Evolutionary conservation across 2,888 invertebrate genomes (phyloP).

Genomic region (Ctenicera cuprea): DNA sequence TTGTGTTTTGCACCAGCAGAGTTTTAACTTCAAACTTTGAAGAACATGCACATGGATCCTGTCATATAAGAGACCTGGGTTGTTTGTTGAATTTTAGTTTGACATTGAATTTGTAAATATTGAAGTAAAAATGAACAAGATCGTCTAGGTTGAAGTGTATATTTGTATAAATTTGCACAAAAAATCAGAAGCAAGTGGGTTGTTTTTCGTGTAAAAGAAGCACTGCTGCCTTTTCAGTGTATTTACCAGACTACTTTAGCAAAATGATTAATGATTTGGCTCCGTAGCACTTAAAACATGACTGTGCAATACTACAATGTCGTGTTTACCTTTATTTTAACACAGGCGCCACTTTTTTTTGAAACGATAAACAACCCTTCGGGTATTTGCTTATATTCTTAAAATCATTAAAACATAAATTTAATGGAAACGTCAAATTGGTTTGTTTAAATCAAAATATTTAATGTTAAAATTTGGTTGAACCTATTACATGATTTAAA

Average conservation of each 20-base stretch:
- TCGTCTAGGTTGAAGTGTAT: background rate
- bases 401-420: too few species aligned
- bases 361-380: background rate
- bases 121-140: background rate
- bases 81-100: slow-evolving; percentile 27
- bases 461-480: too few species aligned
- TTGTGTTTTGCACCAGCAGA: slow-evolving; percentile 38
- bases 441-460: too few species aligned
- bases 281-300: background rate
- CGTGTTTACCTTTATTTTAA: background rate
- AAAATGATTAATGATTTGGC: background rate
- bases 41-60: slow-evolving; percentile 29
- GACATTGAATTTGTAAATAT: background rate
- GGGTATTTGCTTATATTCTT: too few species aligned
- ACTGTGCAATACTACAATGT: background rate
- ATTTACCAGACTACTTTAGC: background rate
- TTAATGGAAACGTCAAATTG: too few species aligned
- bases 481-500: too few species aligned
- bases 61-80: slow-evolving; percentile 12
- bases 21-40: background rate
- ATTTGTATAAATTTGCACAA: too few species aligned
- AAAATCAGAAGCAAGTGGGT: too few species aligned
- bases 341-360: slow-evolving; percentile 3
- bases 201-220: too few species aligned
- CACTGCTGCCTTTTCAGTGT: too few species aligned